Base-by-base conservation (phyloP, 2,888 invertebrate species). In the Drosophila tripunctata region DNA sequence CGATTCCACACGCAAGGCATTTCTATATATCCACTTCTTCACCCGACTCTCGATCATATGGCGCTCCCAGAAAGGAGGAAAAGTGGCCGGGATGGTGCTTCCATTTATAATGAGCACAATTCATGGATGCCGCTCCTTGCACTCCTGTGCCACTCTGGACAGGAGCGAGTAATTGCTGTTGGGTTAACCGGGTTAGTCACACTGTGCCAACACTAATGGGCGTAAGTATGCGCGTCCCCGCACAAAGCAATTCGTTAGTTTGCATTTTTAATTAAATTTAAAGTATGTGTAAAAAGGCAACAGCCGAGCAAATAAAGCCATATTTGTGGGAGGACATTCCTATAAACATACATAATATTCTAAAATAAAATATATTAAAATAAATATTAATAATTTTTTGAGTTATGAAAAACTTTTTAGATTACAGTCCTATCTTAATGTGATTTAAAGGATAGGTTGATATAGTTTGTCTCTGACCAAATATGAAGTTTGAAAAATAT, bases 1-100 rank as follows among this genome's bases (percentile, higher is more conserved):
- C 69, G 52, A 61, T 43, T 74, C 58, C 36, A 48, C 80, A 81
- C 80, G 80, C 80, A 64, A 81, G n/a, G 24, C 68, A 62, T 67
- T 48, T n/a, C n/a, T n/a, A n/a, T n/a, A n/a, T 63, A 27, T 10
- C 27, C 56, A 75, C 65, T 82, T 67, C 52, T 54, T n/a, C n/a
- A 27, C 10, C 10, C 52, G 58, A 36, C 62, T 36, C 44, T 31
- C 50, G 31, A 52, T 27, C 67, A 44, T 30, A 24, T 40, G 51
- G 56, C 69, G 75, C 77, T 54, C 75, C 72, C 69, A 76, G 12
- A 27, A 10, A n/a, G n/a, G n/a, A n/a, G n/a, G n/a, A n/a, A n/a
- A n/a, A n/a, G n/a, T n/a, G 27, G 27, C 4, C 27, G 27, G 10
- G 10, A n/a, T n/a, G 27, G 27, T 17, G 38, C 22, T 33, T 15